Conservation (phyloP, 2,797 vertebrate genomes). For the Acanthurus lineatus region DNA sequence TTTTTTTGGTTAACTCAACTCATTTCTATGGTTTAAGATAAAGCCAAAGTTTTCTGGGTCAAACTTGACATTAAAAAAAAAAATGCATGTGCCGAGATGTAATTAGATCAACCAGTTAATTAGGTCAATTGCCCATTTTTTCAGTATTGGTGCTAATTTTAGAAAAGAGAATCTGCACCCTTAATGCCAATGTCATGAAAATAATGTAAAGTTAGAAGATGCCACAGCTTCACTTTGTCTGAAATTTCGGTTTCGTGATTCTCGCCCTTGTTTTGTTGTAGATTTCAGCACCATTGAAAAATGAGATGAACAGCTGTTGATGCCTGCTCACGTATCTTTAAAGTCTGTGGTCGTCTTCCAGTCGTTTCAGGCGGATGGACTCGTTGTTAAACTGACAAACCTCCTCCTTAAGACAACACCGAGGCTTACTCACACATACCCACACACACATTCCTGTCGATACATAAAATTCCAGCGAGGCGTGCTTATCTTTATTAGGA, state of each 20-base stretch:
- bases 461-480: constrained; percentile 1
- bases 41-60: neutral
- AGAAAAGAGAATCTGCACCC: neutral
- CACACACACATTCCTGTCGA: constrained; percentile 4
- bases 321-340: too few relatives aligned
- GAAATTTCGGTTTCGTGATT: too few relatives aligned
- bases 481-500: neutral
- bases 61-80: neutral
- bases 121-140: too few relatives aligned
- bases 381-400: neutral
- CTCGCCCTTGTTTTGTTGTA: too few relatives aligned
- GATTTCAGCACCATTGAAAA: neutral
- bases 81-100: too few relatives aligned
- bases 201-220: neutral
- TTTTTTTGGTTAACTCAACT: too few relatives aligned
- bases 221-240: neutral
- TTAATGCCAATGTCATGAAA: neutral
- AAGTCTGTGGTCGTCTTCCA: neutral
- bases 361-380: neutral
- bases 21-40: too few relatives aligned
- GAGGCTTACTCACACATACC: neutral
- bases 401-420: constrained; percentile 45
- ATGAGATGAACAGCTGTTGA: too few relatives aligned
- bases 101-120: too few relatives aligned
- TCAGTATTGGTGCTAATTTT: too few relatives aligned